Percentiles rank a stretch among this genome's conserved stretches.
Conservation (phyloP, 2,888 invertebrate species). For the Autographa gamma region DNA sequence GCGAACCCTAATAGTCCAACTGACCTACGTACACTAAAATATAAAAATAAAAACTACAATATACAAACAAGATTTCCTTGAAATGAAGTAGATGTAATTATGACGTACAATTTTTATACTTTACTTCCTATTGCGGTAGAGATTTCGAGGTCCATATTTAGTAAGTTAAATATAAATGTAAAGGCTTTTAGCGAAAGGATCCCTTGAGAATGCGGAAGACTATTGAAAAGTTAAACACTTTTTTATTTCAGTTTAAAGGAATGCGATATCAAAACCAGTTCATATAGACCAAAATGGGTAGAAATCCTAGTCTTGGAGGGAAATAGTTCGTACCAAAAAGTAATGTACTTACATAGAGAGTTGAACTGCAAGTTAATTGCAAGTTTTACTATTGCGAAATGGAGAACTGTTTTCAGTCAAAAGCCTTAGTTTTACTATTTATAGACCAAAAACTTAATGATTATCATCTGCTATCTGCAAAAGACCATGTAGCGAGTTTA, state of each 20-base stretch:
- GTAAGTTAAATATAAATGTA: not conserved
- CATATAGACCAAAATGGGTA: no score
- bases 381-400: no score
- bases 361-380: no score
- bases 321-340: no score
- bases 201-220: not conserved
- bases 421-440: no score
- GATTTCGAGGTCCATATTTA: not conserved
- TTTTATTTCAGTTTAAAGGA: not conserved
- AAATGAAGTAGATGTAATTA: not conserved
- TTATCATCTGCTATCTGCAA: no score
- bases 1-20: not conserved
- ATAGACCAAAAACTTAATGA: no score
- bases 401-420: no score
- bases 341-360: no score
- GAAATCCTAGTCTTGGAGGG: no score
- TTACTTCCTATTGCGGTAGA: not conserved
- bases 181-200: not conserved
- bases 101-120: not conserved
- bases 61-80: conserved; percentile 4
- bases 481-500: not conserved
- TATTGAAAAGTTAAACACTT: not conserved
- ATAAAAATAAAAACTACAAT: not conserved
- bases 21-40: not conserved
- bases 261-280: not conserved